phyloP scores from a whole-genome alignment of 2,113 vertebrate genomes.

The Sisor rabdophorus region DNA sequence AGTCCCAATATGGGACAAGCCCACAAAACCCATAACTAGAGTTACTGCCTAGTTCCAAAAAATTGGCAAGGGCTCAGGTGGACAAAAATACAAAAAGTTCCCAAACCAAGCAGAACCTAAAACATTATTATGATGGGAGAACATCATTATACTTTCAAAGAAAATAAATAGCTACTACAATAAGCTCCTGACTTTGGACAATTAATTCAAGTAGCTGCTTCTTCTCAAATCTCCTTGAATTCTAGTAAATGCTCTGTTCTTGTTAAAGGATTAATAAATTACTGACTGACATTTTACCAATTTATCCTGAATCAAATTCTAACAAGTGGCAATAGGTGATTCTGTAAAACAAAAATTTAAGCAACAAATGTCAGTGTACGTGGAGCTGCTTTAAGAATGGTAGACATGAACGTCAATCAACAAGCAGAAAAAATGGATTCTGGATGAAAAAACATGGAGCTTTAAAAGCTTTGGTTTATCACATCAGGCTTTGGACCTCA shows the following conservation, averaged over 20 bases:
- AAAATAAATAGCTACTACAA: not conserved
- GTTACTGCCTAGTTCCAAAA: not conserved
- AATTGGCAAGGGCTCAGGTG: not conserved
- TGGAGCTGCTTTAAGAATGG: conserved; percentile 7
- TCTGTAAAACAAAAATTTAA: not conserved
- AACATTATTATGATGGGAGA: not conserved
- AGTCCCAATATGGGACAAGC: not conserved
- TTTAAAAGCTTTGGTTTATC: not conserved
- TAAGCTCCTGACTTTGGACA: not conserved
- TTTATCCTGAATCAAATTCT: not conserved
- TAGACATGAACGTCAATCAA: conserved; percentile 18
- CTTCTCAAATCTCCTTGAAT: too few species aligned
- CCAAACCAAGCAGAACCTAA: not conserved
- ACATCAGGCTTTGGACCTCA: too few species aligned
- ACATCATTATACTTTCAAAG: not conserved
- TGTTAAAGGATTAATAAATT: too few species aligned
- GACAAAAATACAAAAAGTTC: not conserved
- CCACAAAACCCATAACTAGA: not conserved
- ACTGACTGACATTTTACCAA: not conserved
- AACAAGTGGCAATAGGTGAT: not conserved
- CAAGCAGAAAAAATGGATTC: not conserved
- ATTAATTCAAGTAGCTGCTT: not conserved
- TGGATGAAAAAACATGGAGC: not conserved
- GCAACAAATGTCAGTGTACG: conserved; percentile 4
- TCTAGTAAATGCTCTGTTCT: too few species aligned